Conservation (phyloP, 2,797 vertebrate species). For the Platalea minor region DNA sequence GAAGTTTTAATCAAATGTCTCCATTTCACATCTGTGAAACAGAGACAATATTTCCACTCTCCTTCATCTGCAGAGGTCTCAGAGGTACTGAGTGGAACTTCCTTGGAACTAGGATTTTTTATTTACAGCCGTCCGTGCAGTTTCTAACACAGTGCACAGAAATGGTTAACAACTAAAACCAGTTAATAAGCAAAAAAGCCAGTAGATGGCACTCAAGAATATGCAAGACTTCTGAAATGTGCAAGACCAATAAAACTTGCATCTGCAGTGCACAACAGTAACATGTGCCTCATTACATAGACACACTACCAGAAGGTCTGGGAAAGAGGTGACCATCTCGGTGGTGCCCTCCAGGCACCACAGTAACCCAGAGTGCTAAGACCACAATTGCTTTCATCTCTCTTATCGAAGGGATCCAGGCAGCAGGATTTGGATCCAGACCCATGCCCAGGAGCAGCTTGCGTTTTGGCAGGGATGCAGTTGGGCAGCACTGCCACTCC, state of each 20-base stretch:
- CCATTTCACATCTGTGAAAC: background rate
- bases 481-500: background rate
- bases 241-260: background rate
- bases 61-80: background rate
- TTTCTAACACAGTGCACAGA: rapidly evolving
- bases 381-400: background rate
- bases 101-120: background rate
- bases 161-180: background rate
- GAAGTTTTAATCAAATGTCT: background rate
- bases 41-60: background rate
- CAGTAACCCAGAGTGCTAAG: background rate
- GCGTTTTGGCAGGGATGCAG: background rate
- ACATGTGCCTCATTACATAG: background rate
- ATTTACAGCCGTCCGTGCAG: background rate
- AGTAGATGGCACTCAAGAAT: constrained; percentile 50
- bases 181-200: background rate
- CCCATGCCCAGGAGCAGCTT: background rate
- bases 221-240: background rate
- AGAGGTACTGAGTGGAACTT: background rate
- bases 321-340: rapidly evolving
- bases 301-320: background rate
- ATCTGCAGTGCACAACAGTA: constrained; percentile 6
- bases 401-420: background rate
- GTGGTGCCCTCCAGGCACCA: background rate
- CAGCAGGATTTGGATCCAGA: background rate